A percentile compares a stretch with the other conserved stretches of the same genome.
Conservation (phyloP, 2,888 invertebrate genomes). For the Caenorhabditis virilis region DNA sequence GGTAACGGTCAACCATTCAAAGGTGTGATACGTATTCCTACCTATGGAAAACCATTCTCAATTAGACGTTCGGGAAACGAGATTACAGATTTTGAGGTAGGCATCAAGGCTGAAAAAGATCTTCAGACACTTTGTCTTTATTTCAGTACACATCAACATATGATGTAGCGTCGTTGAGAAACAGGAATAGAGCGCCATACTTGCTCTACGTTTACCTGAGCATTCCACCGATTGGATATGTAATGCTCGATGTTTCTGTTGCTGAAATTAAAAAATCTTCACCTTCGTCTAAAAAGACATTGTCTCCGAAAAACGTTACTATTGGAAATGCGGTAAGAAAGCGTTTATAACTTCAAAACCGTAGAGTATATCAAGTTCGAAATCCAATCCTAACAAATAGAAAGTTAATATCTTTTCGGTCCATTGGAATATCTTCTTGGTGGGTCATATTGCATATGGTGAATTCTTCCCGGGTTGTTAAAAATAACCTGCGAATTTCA, state of each 20-base stretch:
- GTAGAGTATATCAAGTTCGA: neutral
- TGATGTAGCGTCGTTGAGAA: constrained; percentile 20
- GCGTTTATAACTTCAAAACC: neutral
- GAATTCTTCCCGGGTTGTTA: constrained; percentile 45
- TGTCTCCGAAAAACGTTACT: too few species aligned
- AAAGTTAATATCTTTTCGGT: neutral
- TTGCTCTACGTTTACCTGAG: constrained; percentile 23
- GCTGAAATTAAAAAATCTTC: too few species aligned
- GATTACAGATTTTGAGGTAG: too few species aligned
- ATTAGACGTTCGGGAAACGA: too few species aligned
- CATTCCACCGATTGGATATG: constrained; percentile 48
- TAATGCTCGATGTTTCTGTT: constrained; percentile 12
- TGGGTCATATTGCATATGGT: constrained; percentile 45
- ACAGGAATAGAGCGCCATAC: constrained; percentile 16
- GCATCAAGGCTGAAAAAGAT: too few species aligned
- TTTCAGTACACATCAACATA: constrained; percentile 50
- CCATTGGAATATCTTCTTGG: constrained; percentile 15
- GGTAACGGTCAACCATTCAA: constrained; percentile 20
- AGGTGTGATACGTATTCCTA: constrained; percentile 19
- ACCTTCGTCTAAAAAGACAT: too few species aligned
- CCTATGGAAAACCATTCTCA: too few species aligned
- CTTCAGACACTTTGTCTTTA: too few species aligned
- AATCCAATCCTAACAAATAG: too few species aligned
- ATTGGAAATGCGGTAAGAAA: too few species aligned
- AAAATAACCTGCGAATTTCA: constrained; percentile 27